Evolutionary conservation across 1,140 invertebrate genomes (phyloP).

Genomic region (Brachionus koreanus): DNA sequence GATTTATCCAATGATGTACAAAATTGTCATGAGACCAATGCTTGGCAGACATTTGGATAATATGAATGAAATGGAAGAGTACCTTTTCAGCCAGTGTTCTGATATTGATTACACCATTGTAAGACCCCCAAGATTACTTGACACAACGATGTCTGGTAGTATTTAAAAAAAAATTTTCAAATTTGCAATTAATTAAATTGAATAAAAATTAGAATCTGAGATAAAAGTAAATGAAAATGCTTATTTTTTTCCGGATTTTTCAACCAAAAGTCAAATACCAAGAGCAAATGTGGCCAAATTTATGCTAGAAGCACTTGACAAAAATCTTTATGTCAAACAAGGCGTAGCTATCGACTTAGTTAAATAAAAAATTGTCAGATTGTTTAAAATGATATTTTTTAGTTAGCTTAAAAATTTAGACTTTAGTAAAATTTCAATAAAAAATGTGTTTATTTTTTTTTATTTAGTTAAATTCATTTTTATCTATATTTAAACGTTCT

Average conservation of each 20-base stretch:
- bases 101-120: slow-evolving; percentile 56
- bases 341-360: slow-evolving; percentile 31
- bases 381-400: not conserved
- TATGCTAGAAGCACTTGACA: slow-evolving; percentile 47
- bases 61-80: slow-evolving; percentile 55
- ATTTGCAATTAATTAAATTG: not conserved
- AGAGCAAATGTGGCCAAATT: slow-evolving; percentile 48
- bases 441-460: too few species aligned
- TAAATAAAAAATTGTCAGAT: not conserved
- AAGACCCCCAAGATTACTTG: slow-evolving; percentile 51
- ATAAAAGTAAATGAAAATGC: slow-evolving; percentile 38
- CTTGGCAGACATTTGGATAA: slow-evolving; percentile 50
- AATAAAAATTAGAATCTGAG: slow-evolving; percentile 22
- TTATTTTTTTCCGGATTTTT: slow-evolving; percentile 32
- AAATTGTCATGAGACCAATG: slow-evolving; percentile 51
- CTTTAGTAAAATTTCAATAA: not conserved
- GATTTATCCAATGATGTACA: slow-evolving; percentile 50
- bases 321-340: slow-evolving; percentile 42
- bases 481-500: too few species aligned
- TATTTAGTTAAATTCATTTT: too few species aligned
- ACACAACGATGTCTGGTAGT: slow-evolving; percentile 47
- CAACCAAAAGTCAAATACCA: slow-evolving; percentile 35
- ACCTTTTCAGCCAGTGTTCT: slow-evolving; percentile 48
- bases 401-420: not conserved
- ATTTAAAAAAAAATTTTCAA: not conserved